Evolutionary conservation across 2,113 vertebrate genomes (phyloP), one percentile per base, ranked within the genome.

Genomic region (Neogale vison): DNA sequence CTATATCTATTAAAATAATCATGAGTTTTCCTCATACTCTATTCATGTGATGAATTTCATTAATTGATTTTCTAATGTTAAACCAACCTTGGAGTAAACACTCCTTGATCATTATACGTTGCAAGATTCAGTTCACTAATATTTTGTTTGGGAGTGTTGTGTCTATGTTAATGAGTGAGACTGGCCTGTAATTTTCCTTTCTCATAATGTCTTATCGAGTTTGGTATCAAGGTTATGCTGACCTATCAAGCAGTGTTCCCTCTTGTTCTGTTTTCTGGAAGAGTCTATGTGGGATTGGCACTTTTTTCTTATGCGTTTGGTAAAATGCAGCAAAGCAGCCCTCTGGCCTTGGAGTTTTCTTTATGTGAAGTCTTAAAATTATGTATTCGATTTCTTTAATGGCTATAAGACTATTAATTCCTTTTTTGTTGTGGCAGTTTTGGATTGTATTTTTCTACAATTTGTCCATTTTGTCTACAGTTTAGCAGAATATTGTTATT

Each of bases 201-300:
- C 79, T 89, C 11, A 39, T 85, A 36, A 52, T 39, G 14, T 77
- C 91, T 94, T 94, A 76, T 47, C 71, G 5, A 57, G 29, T 67
- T 95, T 80, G 55, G 4, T 79, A 89, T 85, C 57, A 82, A 94
- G 93, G 84, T 96, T 82, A 77, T 63, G 47, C 57, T 94, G 84
- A 85, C 63, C 63, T 55, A 59, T 85, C 45, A 31, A 42, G 42
- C n/a, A 69, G n/a, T 21, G 34, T 36, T 69, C 34, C 67, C 67
- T 39, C 36, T 65, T n/a, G 15, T n/a, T 88, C 45, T 86, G 11
- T 83, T 88, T 23, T 79, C 50, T 57, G 34, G 52, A 79, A 10
- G 42, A 65, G n/a, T 31, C 91, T 15, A 9, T 57, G 39, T 29
- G 47, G 20, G 2, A 4, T 57, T 67, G 63, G 55, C 55, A 69